These are phyloP conservation scores for Pipa parva DNA, from an alignment of 2,113 vertebrate species.

Conservation along the genomic window DNA sequence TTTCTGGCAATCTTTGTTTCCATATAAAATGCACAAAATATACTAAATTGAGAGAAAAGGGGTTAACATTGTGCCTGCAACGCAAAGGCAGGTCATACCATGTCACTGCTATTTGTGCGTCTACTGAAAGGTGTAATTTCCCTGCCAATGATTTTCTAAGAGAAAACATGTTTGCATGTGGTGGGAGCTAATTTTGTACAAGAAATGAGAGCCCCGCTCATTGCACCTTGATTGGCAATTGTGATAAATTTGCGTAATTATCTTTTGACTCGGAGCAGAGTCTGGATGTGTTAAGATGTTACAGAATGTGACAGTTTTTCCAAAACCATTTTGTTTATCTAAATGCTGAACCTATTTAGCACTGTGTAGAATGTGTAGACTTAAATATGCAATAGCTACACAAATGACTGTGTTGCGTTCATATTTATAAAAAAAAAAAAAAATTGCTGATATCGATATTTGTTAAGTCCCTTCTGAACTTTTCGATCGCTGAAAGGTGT, in stretches of 20 bases:
- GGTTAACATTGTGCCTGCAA: constrained; percentile 17
- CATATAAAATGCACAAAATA: no score
- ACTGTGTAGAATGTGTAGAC: no score
- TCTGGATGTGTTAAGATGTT: constrained; percentile 30
- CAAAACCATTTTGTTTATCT: constrained; percentile 4
- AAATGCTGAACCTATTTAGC: not conserved
- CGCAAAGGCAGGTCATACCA: constrained; percentile 22
- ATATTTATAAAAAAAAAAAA: no score
- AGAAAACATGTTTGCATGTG: constrained; percentile 40
- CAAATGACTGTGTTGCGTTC: no score
- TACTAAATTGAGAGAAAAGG: not conserved
- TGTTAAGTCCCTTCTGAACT: no score
- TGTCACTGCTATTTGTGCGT: constrained; percentile 38
- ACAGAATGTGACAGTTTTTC: constrained; percentile 21
- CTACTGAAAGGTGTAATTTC: constrained; percentile 40
- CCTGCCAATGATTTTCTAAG: constrained; percentile 35
- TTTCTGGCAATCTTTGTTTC: no score
- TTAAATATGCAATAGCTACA: no score
- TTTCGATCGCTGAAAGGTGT: no score
- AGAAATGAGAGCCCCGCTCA: constrained; percentile 33
- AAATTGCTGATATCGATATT: no score
- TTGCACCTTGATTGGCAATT: constrained; percentile 42
- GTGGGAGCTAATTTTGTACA: constrained; percentile 28
- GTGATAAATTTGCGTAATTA: constrained; percentile 42
- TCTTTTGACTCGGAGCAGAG: constrained; percentile 36